Percentiles rank a stretch among this genome's conserved stretches.
phyloP scores from a whole-genome alignment of 2,888 invertebrate genomes.

The Agonopterix subpropinquella region DNA sequence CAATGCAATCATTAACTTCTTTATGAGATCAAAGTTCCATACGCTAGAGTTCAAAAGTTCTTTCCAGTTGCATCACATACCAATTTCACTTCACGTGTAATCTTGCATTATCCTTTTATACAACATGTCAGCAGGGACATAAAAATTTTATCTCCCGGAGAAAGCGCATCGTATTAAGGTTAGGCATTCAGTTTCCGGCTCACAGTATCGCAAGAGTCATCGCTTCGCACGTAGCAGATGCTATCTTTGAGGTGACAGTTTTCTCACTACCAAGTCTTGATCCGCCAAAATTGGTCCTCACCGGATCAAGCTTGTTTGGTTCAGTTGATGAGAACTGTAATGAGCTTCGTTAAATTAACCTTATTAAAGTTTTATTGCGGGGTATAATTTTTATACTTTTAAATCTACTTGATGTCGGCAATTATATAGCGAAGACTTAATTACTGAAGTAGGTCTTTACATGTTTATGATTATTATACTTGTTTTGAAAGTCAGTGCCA shows the following conservation, averaged over 20 bases:
- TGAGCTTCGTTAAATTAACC: not conserved
- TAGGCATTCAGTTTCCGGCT: conserved; percentile 12
- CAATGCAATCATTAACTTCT: not conserved
- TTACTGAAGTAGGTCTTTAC: too few species aligned
- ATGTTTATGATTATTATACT: too few species aligned
- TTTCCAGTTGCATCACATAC: not conserved
- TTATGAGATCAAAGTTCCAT: too few species aligned
- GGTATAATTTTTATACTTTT: too few species aligned
- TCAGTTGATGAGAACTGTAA: not conserved
- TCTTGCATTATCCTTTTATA: conserved; percentile 37
- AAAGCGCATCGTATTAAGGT: conserved; percentile 41
- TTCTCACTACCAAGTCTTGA: conserved; percentile 5
- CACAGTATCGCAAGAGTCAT: conserved; percentile 4
- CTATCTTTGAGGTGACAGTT: conserved; percentile 4
- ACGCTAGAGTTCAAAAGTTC: too few species aligned
- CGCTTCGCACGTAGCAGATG: not conserved
- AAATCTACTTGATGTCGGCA: too few species aligned
- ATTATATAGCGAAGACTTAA: too few species aligned
- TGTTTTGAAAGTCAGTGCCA: too few species aligned
- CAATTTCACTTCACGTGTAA: conserved; percentile 36
- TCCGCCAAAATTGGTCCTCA: conserved; percentile 5
- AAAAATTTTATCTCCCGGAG: conserved; percentile 45
- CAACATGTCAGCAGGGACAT: conserved; percentile 27
- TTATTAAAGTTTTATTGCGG: not conserved
- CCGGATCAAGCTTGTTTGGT: conserved; percentile 4